These are phyloP conservation scores for Spatulosminthurus flaviceps DNA, from an alignment of 2,888 invertebrate species.

Conservation along the genomic window DNA sequence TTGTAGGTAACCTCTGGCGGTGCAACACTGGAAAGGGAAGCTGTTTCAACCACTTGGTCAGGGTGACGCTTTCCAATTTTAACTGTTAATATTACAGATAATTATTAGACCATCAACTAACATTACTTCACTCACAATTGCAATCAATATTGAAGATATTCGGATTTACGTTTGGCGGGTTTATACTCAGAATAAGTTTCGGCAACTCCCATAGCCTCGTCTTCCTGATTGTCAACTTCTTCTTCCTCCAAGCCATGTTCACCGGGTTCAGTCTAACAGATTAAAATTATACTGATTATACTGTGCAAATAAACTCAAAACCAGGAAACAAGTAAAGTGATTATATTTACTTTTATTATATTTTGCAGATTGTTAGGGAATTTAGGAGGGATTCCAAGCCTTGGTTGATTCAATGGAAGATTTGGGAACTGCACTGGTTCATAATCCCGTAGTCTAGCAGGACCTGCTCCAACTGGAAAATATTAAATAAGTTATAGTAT, in stretches of 20 bases:
- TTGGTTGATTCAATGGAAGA: conserved; percentile 14
- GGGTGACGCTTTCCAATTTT: conserved; percentile 96
- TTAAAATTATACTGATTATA: too few relatives aligned
- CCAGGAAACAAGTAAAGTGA: background rate
- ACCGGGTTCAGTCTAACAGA: background rate
- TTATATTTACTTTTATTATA: background rate
- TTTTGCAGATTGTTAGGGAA: background rate
- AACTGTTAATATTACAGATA: conserved; percentile 70
- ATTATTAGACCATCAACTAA: background rate
- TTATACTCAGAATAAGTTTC: conserved; percentile 99
- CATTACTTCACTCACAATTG: background rate
- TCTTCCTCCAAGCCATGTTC: conserved; percentile 64
- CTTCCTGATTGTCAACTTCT: conserved; percentile 83
- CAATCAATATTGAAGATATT: conserved; percentile 59
- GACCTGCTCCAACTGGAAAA: background rate
- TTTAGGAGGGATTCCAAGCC: background rate
- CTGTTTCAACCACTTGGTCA: conserved; percentile 98
- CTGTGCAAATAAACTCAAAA: too few relatives aligned
- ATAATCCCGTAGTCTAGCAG: conserved; percentile 10
- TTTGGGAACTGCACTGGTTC: conserved; percentile 7
- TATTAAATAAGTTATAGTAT: too few relatives aligned
- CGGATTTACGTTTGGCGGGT: conserved; percentile 93
- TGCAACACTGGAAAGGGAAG: conserved; percentile 94
- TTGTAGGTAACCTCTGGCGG: conserved; percentile 93
- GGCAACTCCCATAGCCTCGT: conserved; percentile 96